Conservation (phyloP, 1,140 invertebrate genomes). For the Leptoteleia sp. region DNA sequence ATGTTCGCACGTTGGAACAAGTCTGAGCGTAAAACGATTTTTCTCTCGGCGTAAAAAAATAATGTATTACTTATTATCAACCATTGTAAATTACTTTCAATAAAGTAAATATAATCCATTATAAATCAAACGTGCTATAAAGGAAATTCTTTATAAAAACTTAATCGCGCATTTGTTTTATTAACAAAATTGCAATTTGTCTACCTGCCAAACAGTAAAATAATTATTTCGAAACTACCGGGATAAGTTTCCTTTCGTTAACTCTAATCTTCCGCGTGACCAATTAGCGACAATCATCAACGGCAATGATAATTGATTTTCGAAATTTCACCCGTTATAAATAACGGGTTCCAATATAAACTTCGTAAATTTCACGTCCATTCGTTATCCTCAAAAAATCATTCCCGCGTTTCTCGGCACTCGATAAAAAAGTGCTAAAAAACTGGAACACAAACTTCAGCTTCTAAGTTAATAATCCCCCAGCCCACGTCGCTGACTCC, state of each 20-base stretch:
- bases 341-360: constrained; percentile 16
- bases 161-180: no score
- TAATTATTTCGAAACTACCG: constrained; percentile 2
- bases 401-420: neutral
- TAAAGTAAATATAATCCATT: no score
- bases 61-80: no score
- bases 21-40: no score
- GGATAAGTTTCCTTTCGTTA: constrained; percentile 3
- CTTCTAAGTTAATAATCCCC: constrained; percentile 22
- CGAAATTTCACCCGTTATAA: neutral
- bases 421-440: no score
- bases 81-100: no score
- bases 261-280: constrained; percentile 1
- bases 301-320: constrained; percentile 2
- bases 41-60: no score
- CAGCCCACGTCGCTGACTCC: neutral
- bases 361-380: constrained; percentile 5
- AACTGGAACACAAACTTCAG: constrained; percentile 29
- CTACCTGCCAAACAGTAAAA: no score
- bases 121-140: no score
- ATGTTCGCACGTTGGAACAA: neutral
- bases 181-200: no score
- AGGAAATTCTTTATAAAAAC: no score
- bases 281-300: constrained; percentile 8
- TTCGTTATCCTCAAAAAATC: constrained; percentile 17